These are phyloP conservation scores for Mallotus villosus DNA, from an alignment of 2,797 vertebrate genomes.

Conservation along the genomic window DNA sequence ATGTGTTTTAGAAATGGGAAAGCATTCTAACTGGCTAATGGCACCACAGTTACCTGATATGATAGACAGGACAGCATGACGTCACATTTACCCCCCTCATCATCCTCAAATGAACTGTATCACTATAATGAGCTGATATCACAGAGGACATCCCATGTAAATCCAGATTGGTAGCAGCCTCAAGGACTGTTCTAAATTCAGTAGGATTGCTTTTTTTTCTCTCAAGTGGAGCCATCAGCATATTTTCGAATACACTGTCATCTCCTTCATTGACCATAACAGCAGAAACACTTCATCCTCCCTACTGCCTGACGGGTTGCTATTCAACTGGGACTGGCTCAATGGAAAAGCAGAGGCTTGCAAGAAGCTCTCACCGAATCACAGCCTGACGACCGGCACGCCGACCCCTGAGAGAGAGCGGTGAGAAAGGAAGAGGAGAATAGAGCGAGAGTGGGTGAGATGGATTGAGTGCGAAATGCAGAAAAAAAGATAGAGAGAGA, in stretches of 20 bases:
- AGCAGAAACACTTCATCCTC: slow-evolving; percentile 65
- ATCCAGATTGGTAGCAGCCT: slow-evolving; percentile 32
- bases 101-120: slow-evolving; percentile 31
- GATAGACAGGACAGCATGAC: too few relatives aligned
- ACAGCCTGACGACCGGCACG: slow-evolving; percentile 30
- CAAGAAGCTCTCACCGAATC: slow-evolving; percentile 62
- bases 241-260: slow-evolving; percentile 71
- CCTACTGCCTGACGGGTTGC: slow-evolving; percentile 46
- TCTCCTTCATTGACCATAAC: slow-evolving; percentile 69
- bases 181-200: slow-evolving; percentile 54
- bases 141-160: slow-evolving; percentile 25
- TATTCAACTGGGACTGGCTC: slow-evolving; percentile 57
- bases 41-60: too few relatives aligned
- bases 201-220: slow-evolving; percentile 47
- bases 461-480: background rate
- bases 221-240: slow-evolving; percentile 69
- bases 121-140: slow-evolving; percentile 34
- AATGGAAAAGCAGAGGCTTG: slow-evolving; percentile 55
- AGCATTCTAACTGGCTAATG: too few relatives aligned
- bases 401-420: slow-evolving; percentile 30
- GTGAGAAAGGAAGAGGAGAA: slow-evolving; percentile 33
- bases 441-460: background rate
- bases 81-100: background rate
- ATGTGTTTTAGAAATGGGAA: too few relatives aligned
- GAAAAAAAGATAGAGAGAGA: slow-evolving; percentile 12